These are phyloP conservation scores for Spatulosminthurus flaviceps DNA, from an alignment of 2,888 invertebrate genomes.

Conservation along the genomic window DNA sequence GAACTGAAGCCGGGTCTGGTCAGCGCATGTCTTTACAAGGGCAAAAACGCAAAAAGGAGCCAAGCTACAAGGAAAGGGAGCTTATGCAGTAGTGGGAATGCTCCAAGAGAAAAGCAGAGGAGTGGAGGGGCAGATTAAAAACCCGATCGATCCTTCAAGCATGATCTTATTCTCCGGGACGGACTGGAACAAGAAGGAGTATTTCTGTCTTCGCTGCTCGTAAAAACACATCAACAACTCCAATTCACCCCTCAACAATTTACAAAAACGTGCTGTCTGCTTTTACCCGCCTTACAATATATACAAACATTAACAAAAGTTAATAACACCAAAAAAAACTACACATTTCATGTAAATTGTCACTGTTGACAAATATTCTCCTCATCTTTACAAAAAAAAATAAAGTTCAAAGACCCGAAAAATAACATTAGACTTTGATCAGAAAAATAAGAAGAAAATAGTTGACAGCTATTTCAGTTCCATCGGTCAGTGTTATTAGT, in stretches of 20 bases:
- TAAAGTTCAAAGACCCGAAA: no score
- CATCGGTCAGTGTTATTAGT: neutral
- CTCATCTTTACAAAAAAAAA: no score
- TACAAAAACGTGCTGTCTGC: neutral
- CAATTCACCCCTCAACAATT: neutral
- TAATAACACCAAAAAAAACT: no score
- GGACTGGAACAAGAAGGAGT: constrained; percentile 45
- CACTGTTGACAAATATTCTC: no score
- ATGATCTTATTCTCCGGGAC: constrained; percentile 54
- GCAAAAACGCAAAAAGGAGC: no score
- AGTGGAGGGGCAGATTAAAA: constrained; percentile 48
- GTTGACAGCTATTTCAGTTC: no score
- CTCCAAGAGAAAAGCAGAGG: neutral
- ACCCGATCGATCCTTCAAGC: constrained; percentile 54
- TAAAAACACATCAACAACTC: neutral
- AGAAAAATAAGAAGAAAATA: no score
- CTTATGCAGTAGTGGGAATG: constrained; percentile 34
- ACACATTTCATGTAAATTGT: no score
- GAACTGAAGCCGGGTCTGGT: constrained; percentile 30
- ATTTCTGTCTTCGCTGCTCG: constrained; percentile 15
- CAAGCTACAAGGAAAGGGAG: constrained; percentile 7
- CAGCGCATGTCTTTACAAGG: constrained; percentile 44
- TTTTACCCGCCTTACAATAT: no score
- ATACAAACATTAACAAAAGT: no score
- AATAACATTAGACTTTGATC: no score